Evolutionary conservation across 2,797 vertebrate species (phyloP).

Genomic region (Haliaeetus vocifer): DNA sequence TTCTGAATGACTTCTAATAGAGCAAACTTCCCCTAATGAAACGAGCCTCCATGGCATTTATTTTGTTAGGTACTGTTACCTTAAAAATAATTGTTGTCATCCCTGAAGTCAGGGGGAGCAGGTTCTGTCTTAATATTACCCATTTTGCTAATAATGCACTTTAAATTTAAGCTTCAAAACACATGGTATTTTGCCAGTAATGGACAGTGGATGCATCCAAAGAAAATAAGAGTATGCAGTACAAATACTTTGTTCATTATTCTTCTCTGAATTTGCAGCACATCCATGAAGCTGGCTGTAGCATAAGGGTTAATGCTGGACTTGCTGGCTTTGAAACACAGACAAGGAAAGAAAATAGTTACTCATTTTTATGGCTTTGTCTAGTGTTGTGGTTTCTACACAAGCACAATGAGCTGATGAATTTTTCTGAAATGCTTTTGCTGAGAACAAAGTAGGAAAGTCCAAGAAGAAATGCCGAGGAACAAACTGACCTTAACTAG

Average conservation of each 20-base stretch:
- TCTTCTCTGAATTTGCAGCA: not conserved
- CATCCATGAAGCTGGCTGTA: not conserved
- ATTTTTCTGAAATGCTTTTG: not conserved
- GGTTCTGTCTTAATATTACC: not conserved
- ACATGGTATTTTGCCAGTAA: not conserved
- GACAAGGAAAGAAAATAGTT: not conserved
- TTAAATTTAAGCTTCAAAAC: not conserved
- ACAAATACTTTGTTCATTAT: not conserved
- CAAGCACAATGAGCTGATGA: not conserved
- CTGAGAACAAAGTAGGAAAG: not conserved
- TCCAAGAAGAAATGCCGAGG: not conserved
- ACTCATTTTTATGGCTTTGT: not conserved
- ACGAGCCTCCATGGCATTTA: not conserved
- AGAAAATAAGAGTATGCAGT: rapidly evolving
- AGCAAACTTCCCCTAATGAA: not conserved
- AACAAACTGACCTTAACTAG: not conserved
- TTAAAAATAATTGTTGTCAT: not conserved
- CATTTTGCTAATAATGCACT: not conserved
- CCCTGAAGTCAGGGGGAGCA: not conserved
- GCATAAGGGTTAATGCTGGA: not conserved
- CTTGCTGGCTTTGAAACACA: not conserved
- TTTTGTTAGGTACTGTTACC: not conserved
- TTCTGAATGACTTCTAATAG: not conserved
- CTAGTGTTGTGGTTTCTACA: not conserved
- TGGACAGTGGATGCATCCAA: not conserved